phyloP scores from a whole-genome alignment of 37 sponge, comb jelly and placozoan genomes.

The Geodia barretti region DNA sequence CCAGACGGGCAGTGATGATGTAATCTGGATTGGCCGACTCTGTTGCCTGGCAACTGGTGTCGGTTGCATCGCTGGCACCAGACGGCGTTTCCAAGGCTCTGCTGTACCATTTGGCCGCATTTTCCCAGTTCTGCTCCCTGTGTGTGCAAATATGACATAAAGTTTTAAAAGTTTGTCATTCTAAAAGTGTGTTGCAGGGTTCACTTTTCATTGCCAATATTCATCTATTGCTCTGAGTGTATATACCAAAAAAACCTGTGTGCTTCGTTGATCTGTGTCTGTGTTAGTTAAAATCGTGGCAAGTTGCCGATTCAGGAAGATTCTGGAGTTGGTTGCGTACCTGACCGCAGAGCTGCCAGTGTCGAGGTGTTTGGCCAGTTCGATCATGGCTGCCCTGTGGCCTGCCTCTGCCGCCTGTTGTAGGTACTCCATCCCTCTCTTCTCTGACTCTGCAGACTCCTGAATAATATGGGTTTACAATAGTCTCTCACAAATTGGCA shows the following conservation, averaged over 20 bases:
- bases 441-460: slow-evolving; percentile 45
- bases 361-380: slow-evolving; percentile 46
- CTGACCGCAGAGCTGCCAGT: slow-evolving; percentile 21
- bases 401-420: slow-evolving; percentile 53
- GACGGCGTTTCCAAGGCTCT: slow-evolving; percentile 36
- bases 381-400: slow-evolving; percentile 57
- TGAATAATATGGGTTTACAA: too few species aligned
- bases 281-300: too few species aligned
- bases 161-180: too few species aligned
- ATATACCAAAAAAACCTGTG: too few species aligned
- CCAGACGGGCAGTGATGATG: slow-evolving; percentile 59
- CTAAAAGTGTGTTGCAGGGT: too few species aligned
- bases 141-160: too few species aligned
- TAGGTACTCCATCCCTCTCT: slow-evolving; percentile 50
- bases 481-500: too few species aligned
- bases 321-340: too few species aligned
- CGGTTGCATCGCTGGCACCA: not conserved
- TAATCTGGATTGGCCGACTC: slow-evolving; percentile 44
- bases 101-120: slow-evolving; percentile 69
- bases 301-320: too few species aligned
- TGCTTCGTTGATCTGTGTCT: too few species aligned
- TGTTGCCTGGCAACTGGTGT: not conserved
- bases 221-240: not conserved
- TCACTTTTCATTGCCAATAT: too few species aligned
- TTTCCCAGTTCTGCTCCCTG: slow-evolving; percentile 47